These are phyloP conservation scores for Apolygus lucorum DNA, from an alignment of 1,140 invertebrate genomes.

Conservation along the genomic window DNA sequence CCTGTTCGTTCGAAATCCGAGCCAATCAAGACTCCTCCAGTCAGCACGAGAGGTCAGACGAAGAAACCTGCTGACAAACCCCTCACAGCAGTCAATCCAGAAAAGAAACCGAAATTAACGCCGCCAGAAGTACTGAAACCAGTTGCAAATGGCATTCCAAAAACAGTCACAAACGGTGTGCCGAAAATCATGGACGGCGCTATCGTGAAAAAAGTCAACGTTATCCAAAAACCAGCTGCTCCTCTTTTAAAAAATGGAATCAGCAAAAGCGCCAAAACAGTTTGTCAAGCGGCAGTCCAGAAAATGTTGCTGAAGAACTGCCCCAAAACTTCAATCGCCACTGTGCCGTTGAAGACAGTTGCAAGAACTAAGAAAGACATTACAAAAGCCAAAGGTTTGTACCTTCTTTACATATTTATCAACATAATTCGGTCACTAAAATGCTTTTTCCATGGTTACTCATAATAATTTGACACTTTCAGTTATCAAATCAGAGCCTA, in stretches of 20 bases:
- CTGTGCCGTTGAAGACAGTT: not conserved
- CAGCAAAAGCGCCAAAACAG: not conserved
- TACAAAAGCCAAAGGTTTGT: constrained; percentile 9
- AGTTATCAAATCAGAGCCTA: not conserved
- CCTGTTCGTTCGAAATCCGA: not conserved
- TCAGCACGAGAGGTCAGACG: not conserved
- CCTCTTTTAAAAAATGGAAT: not conserved
- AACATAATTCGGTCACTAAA: not conserved
- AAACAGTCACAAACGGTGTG: no score
- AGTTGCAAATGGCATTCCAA: no score
- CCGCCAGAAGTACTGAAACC: no score
- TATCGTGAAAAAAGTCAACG: not conserved
- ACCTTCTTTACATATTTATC: not conserved
- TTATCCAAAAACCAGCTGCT: not conserved
- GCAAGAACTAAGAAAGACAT: not conserved
- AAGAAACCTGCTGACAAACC: not conserved
- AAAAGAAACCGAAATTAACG: no score
- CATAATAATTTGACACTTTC: not conserved
- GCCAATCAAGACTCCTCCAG: not conserved
- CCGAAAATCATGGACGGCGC: not conserved
- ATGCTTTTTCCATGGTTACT: not conserved
- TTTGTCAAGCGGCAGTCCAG: not conserved
- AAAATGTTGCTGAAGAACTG: not conserved
- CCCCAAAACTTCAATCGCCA: not conserved
- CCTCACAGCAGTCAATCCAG: no score